Evolutionary conservation across 2,888 invertebrate species (phyloP), one percentile per base, ranked within the genome.

Genomic region (Xiphydria camelus): DNA sequence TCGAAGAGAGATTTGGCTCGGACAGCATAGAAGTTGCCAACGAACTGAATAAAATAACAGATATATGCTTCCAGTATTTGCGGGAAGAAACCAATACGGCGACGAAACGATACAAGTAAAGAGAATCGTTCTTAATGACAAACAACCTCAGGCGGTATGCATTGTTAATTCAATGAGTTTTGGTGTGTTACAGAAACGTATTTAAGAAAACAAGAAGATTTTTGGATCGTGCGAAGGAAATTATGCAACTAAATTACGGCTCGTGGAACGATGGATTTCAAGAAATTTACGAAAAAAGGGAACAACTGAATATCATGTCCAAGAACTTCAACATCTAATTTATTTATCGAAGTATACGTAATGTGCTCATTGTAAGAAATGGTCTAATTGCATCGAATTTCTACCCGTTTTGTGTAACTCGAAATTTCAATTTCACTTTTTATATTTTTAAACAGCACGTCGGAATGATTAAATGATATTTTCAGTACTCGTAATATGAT

Each of bases 11-110:
- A 55, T 88, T 80, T 68, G 88, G 87, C 0, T 73, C 76, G 0
- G 79, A 79, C 36, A 87, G 87, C 61, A 79, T 85, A 10, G 87
- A 88, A 66, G 76, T 84, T 22, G 83, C 82, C 0, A 80, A 84
- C 49, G 87, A 87, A 63, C 71, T 87, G 17, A 79, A 83, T 38
- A 86, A 86, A 62, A 76, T 84, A 14, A 79, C 83, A 0, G 84
- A 86, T 52, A 77, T 85, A 17, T 80, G 81, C 75, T 59, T 82
- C 49, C 79, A 77, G 49, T 78, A 81, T 50, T 73, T 83, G 14
- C 55, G 55, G 25, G 45, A 57, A 9, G 57, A 64, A 39, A 39
- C 45, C 10, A 55, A 59, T 29, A 46, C 77, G 0, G 73, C 75
- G 4, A 70, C 69, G 42, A 66, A 75, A 2, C 78, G 77, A 2